Evolutionary conservation across 2,113 vertebrate genomes (phyloP), one percentile per base, ranked within the genome.

Genomic region (Tachysurus fulvidraco): DNA sequence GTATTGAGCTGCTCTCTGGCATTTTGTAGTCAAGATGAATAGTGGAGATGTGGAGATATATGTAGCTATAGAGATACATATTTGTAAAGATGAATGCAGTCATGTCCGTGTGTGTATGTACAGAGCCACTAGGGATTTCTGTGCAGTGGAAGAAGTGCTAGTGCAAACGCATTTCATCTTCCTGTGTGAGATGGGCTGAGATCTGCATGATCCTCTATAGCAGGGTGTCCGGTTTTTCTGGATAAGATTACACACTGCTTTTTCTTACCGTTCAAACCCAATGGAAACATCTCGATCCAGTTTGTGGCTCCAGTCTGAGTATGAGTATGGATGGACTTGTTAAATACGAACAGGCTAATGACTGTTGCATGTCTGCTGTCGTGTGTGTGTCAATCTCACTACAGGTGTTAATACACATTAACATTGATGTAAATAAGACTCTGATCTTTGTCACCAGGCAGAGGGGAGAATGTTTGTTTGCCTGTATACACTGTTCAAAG

Each of bases 321-420:
- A 50, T 79, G 19, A 69, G 79, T 21, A 50, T 79, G 19, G 55
- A 65, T 73, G 12, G 2, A 52, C 44, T 76, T 59, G 54, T 77
- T 54, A 77, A 77, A 77, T 77, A 50, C 23, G 1, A n/a, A 13
- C 44, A 76, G 74, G 52, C n/a, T 19, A 78, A 78, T 30, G 3
- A 16, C 8, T 28, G n/a, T 30, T 19, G 59, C 41, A 12, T 36
- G 77, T 67, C 73, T 41, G 62, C 64, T 25, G 86, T 74, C 41
- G 73, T 30, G 23, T 55, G 23, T 88, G 79, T 92, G 88, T 83
- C 77, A 25, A 82, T 83, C 81, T 87, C 5, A 64, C 67, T 23
- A 52, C 60, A 60, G 50, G 60, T 19, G 78, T 44, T 76, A 41
- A 44, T 30, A 41, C 50, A 84, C n/a, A 54, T 4, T 8, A 17